Percentiles rank a stretch among this genome's conserved stretches.
Evolutionary conservation across 2,797 vertebrate species (phyloP).

Genomic region (Oophaga sylvatica): DNA sequence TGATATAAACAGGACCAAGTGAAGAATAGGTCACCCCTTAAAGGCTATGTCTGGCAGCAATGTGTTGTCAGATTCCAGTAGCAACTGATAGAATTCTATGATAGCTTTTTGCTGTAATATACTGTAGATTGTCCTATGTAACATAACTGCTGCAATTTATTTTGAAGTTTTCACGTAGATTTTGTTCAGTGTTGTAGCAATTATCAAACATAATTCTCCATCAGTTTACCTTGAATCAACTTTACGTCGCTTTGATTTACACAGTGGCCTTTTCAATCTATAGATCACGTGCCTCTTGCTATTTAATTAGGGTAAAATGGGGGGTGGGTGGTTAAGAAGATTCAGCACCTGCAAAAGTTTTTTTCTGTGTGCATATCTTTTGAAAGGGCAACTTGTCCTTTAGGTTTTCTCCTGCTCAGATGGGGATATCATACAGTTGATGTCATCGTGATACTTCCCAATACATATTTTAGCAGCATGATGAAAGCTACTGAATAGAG

Average conservation of each 20-base stretch:
- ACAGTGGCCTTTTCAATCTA: conserved; percentile 31
- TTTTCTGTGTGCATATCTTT: not conserved
- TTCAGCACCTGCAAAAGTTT: conserved; percentile 19
- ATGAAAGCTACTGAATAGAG: not conserved
- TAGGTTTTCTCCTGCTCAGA: not conserved
- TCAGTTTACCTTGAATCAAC: conserved; percentile 6
- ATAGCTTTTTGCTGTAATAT: too few species aligned
- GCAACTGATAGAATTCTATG: too few species aligned
- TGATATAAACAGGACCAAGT: too few species aligned
- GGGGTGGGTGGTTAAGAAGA: conserved; percentile 7
- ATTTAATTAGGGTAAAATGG: conserved; percentile 25
- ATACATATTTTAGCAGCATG: conserved; percentile 10
- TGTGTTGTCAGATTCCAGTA: too few species aligned
- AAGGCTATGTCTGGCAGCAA: too few species aligned
- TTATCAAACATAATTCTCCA: not conserved
- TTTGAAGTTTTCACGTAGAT: not conserved
- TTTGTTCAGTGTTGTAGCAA: not conserved
- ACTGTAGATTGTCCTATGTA: too few species aligned
- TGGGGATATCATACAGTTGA: conserved; percentile 7
- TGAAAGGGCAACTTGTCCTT: conserved; percentile 36
- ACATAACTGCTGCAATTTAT: not conserved
- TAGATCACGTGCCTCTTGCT: conserved; percentile 27
- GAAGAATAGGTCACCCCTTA: too few species aligned
- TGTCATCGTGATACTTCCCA: not conserved
- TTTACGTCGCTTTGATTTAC: conserved; percentile 11